A percentile compares a stretch with the other conserved stretches of the same genome.
These are phyloP conservation scores for Triplophysa dalaica DNA, from an alignment of 2,113 vertebrate genomes.

Conservation along the genomic window DNA sequence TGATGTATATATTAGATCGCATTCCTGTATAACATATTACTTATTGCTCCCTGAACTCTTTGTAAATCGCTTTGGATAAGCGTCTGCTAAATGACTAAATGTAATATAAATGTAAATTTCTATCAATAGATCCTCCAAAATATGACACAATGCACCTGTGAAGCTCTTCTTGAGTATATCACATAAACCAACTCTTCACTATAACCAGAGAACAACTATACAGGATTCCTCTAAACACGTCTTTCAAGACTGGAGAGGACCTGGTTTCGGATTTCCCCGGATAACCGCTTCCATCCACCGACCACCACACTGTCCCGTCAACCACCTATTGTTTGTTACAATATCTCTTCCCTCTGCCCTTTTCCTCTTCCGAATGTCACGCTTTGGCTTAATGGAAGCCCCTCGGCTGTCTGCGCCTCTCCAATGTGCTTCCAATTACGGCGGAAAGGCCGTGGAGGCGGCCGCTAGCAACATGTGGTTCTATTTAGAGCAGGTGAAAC, in stretches of 20 bases:
- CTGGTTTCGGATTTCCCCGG: neutral
- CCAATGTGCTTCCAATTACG: constrained; percentile 77
- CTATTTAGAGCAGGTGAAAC: constrained; percentile 79
- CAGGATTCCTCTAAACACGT: neutral
- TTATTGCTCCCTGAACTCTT: too few relatives aligned
- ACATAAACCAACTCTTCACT: neutral
- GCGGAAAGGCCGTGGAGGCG: constrained; percentile 64
- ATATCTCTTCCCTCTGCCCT: constrained; percentile 3
- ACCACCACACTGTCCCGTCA: constrained; percentile 2
- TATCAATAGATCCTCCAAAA: too few relatives aligned
- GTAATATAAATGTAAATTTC: too few relatives aligned
- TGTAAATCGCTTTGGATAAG: too few relatives aligned
- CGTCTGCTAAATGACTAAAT: too few relatives aligned
- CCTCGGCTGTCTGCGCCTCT: constrained; percentile 27
- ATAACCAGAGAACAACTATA: neutral
- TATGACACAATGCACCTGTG: too few relatives aligned
- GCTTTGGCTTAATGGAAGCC: neutral
- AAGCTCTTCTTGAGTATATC: too few relatives aligned
- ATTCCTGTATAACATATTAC: too few relatives aligned
- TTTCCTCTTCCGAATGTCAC: constrained; percentile 20
- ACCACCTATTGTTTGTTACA: neutral
- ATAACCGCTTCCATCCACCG: neutral
- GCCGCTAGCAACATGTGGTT: constrained; percentile 71
- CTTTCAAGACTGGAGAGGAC: neutral
- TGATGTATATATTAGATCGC: too few relatives aligned